Base-by-base conservation (phyloP, 2,113 vertebrate species). In the Dissostichus mawsoni region DNA sequence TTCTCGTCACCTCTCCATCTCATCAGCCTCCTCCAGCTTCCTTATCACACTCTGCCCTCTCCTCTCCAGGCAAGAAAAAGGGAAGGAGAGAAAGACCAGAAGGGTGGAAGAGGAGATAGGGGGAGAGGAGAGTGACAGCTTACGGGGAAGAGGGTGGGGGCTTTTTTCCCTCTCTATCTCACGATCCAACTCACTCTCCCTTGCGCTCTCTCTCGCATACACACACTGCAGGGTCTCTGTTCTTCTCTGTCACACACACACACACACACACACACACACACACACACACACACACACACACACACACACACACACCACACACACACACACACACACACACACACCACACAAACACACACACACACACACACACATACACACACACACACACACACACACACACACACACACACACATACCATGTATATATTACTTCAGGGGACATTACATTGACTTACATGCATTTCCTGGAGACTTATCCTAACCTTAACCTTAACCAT, bases 111-210 rank as follows among this genome's bases (percentile, higher is more conserved):
- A 77, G 67, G 56, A 87, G 86, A 90, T 90, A 81, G 75, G n/a
- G 36, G 51, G 17, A 78, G 67, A 62, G 77, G 80, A 87, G 85
- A 90, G 83, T 87, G 90, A 92, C 90, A 91, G 83, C 87, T 92
- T 80, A 85, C 20, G 69, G 83, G 62, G 14, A 64, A 88, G 69
- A 41, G 69, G 72, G 74, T 58, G 51, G 75, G 65, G 80, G 76
- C 67, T 61, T 16, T 51, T 64, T 74, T 66, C 29, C 55, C 61
- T 56, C 57, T 55, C 61, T 74, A 17, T 81, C 45, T 75, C 75
- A 52, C 63, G 10, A 62, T 56, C 61, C 56, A 74, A 25, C 33
- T 82, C 56, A 12, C 20, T 70, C n/a, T 29, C 62, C 1, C 20
- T 45, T 36, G 14, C 41, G 12, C 62, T 51, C 20, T 52, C 45